phyloP scores from a whole-genome alignment of 2,888 invertebrate species.

The Nomada fabriciana region DNA sequence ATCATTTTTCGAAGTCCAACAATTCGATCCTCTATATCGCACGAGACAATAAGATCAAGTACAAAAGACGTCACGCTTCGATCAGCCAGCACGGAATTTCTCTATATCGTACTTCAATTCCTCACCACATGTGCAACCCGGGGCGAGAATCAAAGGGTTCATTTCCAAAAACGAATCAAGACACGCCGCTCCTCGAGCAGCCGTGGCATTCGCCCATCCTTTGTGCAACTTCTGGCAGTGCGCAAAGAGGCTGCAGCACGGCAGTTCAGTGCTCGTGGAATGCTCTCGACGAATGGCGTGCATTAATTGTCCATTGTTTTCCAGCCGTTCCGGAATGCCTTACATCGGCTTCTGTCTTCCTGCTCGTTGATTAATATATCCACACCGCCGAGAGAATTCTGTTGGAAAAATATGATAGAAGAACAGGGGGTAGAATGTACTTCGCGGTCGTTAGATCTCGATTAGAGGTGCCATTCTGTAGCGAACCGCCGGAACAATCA shows the following conservation, averaged over 20 bases:
- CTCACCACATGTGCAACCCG: constrained; percentile 13
- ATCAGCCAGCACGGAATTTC: constrained; percentile 1
- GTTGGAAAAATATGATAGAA: neutral
- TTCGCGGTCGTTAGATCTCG: neutral
- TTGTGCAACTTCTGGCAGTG: constrained; percentile 65
- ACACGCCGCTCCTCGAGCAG: constrained; percentile 12
- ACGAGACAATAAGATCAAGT: neutral
- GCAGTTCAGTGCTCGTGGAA: constrained; percentile 69
- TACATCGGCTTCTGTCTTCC: constrained; percentile 37
- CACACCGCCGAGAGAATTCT: neutral
- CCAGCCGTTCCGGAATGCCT: constrained; percentile 66
- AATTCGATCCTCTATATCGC: neutral
- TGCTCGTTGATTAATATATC: constrained; percentile 42
- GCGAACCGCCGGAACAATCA: too few species aligned
- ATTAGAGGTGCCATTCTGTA: neutral
- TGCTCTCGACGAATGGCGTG: constrained; percentile 73
- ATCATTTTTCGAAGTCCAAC: neutral
- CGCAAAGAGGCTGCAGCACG: constrained; percentile 47
- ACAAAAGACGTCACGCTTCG: neutral
- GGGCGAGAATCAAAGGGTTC: constrained; percentile 47
- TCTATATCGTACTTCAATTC: neutral
- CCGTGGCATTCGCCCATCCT: constrained; percentile 52
- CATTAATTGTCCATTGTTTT: constrained; percentile 82
- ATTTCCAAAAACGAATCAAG: constrained; percentile 52
- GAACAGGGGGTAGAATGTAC: neutral